Conservation (phyloP, 2,888 invertebrate species). For the Agapostemon virescens region DNA sequence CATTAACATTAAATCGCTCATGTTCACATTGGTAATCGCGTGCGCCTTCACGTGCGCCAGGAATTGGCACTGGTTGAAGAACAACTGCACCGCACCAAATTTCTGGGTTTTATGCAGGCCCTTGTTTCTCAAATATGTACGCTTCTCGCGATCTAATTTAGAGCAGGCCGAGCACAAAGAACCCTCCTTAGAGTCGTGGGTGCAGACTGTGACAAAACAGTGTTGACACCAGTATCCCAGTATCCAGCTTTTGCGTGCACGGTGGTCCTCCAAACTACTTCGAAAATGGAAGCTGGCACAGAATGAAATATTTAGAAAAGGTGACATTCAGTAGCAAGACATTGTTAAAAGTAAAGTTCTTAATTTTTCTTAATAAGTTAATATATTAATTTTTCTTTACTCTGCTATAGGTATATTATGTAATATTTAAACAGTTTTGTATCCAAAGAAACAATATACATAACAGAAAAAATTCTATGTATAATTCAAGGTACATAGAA, state of each 20-base stretch:
- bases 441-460: neutral
- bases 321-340: too few species aligned
- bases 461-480: neutral
- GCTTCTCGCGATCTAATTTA: constrained; percentile 60
- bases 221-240: constrained; percentile 76
- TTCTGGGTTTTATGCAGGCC: constrained; percentile 68
- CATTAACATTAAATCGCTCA: constrained; percentile 76
- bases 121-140: constrained; percentile 64
- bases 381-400: too few species aligned
- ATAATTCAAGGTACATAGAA: too few species aligned
- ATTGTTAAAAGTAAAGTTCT: too few species aligned
- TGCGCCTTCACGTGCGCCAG: constrained; percentile 74
- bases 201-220: constrained; percentile 71
- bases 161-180: constrained; percentile 61
- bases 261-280: constrained; percentile 74
- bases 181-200: constrained; percentile 59
- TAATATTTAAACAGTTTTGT: too few species aligned
- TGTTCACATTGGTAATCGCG: constrained; percentile 64
- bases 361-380: too few species aligned
- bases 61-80: constrained; percentile 78
- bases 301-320: neutral
- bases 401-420: too few species aligned
- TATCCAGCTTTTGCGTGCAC: constrained; percentile 75
- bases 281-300: constrained; percentile 73
- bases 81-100: constrained; percentile 70